Evolutionary conservation across 2,888 invertebrate genomes (phyloP).

Genomic region (Drosophila siamana): DNA sequence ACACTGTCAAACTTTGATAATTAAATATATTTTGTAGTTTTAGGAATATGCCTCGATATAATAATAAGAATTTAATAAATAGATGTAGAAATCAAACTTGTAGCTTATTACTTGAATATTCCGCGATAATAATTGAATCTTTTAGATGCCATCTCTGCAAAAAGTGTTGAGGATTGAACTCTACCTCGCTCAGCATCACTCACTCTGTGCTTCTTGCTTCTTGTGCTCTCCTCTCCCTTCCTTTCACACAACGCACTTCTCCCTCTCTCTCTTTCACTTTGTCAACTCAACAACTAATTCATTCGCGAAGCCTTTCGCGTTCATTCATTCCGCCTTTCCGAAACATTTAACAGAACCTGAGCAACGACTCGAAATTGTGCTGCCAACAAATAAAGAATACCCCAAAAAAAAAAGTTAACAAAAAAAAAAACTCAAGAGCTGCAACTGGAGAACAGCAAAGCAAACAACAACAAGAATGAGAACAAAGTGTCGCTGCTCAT

Average conservation of each 20-base stretch:
- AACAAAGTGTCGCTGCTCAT: constrained; percentile 76
- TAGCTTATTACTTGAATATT: too few species aligned
- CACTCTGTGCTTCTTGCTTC: not conserved
- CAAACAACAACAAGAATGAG: constrained; percentile 49
- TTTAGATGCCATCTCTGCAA: too few species aligned
- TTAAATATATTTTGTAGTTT: too few species aligned
- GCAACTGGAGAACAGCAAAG: constrained; percentile 39
- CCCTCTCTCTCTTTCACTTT: not conserved
- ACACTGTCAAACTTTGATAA: too few species aligned
- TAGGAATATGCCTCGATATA: too few species aligned
- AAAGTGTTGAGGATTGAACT: not conserved
- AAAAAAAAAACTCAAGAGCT: constrained; percentile 28
- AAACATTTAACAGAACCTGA: constrained; percentile 76
- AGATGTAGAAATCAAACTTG: too few species aligned
- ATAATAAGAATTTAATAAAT: too few species aligned
- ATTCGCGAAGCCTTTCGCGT: constrained; percentile 59
- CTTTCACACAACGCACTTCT: constrained; percentile 2
- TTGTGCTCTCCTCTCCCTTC: not conserved
- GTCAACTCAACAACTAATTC: constrained; percentile 58
- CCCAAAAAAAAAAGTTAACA: constrained; percentile 26
- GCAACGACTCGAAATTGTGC: constrained; percentile 53
- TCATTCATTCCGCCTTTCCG: constrained; percentile 64
- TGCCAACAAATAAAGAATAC: constrained; percentile 63
- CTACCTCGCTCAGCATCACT: not conserved
- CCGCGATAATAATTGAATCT: too few species aligned